Percentiles rank a stretch among this genome's conserved stretches.
Conservation (phyloP, 2,888 invertebrate species). For the Ectemnius lituratus region DNA sequence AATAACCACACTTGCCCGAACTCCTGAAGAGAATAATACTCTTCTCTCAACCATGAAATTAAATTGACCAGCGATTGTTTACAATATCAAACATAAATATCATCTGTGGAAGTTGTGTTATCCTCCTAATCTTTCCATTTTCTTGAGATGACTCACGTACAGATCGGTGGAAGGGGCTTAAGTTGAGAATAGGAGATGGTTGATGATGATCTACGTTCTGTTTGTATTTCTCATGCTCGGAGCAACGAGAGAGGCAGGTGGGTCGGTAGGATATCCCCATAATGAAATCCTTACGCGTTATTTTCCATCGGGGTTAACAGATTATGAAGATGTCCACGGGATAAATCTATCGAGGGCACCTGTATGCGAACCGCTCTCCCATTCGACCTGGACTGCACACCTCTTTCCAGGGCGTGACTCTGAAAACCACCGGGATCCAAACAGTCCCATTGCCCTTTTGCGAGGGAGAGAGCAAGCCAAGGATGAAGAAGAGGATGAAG, state of each 20-base stretch:
- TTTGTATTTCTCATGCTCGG: conserved; percentile 51
- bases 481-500: conserved; percentile 10
- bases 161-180: neutral
- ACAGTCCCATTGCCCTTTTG: conserved; percentile 53
- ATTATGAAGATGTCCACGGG: conserved; percentile 73
- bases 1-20: conserved; percentile 10
- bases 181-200: neutral
- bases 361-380: conserved; percentile 70
- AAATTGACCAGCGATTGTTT: too few relatives aligned
- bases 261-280: conserved; percentile 8
- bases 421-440: conserved; percentile 75
- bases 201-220: conserved; percentile 41
- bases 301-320: conserved; percentile 69
- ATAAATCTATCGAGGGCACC: conserved; percentile 69
- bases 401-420: conserved; percentile 73
- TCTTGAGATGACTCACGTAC: too few relatives aligned
- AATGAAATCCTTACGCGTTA: conserved; percentile 23
- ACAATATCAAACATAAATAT: too few relatives aligned
- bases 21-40: neutral
- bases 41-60: too few relatives aligned
- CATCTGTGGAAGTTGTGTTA: too few relatives aligned
- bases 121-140: too few relatives aligned
- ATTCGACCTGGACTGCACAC: conserved; percentile 58
- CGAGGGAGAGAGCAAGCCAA: neutral
- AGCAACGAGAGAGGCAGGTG: conserved; percentile 10